A percentile compares a stretch with the other conserved stretches of the same genome.
Evolutionary conservation across 2,888 invertebrate species (phyloP).

Genomic region (Xestia ashworthii): DNA sequence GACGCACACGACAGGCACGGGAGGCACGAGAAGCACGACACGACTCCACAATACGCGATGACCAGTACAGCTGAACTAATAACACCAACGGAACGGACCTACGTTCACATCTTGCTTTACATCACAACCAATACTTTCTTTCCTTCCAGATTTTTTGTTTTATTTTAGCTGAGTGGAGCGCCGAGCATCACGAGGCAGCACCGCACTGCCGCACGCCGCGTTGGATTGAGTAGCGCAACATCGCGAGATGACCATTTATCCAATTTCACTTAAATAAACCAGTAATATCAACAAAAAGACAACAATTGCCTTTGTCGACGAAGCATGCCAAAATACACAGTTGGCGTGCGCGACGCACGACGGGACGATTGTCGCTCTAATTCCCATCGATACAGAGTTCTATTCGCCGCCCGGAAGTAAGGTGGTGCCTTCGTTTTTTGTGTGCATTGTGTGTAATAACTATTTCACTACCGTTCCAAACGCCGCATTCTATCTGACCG

Average conservation of each 20-base stretch:
- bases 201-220: conserved; percentile 79
- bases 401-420: conserved; percentile 67
- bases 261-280: conserved; percentile 90
- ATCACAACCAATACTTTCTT: conserved; percentile 78
- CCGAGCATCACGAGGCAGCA: conserved; percentile 73
- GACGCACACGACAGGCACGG: conserved; percentile 38
- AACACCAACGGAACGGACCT: conserved; percentile 68
- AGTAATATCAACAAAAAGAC: conserved; percentile 89
- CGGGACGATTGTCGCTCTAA: conserved; percentile 74
- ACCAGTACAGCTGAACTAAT: conserved; percentile 71
- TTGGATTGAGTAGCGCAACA: conserved; percentile 86
- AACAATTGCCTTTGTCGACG: conserved; percentile 78
- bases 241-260: conserved; percentile 89
- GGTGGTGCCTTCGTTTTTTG: conserved; percentile 75
- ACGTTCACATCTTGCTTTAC: conserved; percentile 84
- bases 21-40: conserved; percentile 65
- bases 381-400: conserved; percentile 71
- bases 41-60: conserved; percentile 71
- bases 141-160: conserved; percentile 76
- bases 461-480: conserved; percentile 85
- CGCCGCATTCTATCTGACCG: conserved; percentile 79
- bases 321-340: conserved; percentile 76
- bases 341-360: conserved; percentile 52
- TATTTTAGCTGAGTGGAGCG: conserved; percentile 75
- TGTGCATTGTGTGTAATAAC: conserved; percentile 78